Base-by-base conservation (phyloP, 2,888 invertebrate genomes). In the Barypeithes pellucidus region DNA sequence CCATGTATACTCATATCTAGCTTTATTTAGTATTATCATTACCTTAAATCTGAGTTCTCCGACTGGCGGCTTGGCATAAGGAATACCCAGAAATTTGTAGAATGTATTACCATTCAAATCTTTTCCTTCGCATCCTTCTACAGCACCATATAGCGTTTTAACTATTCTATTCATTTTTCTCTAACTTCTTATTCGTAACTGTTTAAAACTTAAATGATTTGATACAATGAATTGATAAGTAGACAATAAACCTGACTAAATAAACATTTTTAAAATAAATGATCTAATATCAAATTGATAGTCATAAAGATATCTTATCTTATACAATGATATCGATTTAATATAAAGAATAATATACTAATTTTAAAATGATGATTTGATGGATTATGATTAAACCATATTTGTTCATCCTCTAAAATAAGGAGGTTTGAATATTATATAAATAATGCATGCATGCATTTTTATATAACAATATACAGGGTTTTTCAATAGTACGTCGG, bases 31-130 rank as follows among this genome's bases (percentile, higher is more conserved):
- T n/a, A n/a, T n/a, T n/a, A n/a, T n/a, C n/a, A n/a, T 50, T 67
- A 77, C 77, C 72, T 73, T 75, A 47, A 77, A 77, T 57, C 77
- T 67, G 0, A 75, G 52, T 1, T 75, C 76, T 1, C 73, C 72
- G 20, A 77, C 63, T 18, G 77, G 77, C 0, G 76, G 72, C 62
- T 74, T 77, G 12, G 75, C 76, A 67, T 75, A 77, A 11, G 77
- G 77, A 20, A 77, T 72, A 7, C 76, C 76, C 14, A 77, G 57
- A 39, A 77, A 77, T 18, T 75, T 67, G 12, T 72, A 50, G 20
- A 73, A 50, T 7, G 20, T 60, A 14, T 72, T 60, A 29, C 72
- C 72, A 57, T 72, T 50, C 8, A 72, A 52, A 60, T 72, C 75
- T 1, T 12, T 7, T 33, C 54, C 63, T 11, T 57, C 12, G 16